Base-by-base conservation (phyloP, 2,888 invertebrate species). In the Hirudinaria manillensis region DNA sequence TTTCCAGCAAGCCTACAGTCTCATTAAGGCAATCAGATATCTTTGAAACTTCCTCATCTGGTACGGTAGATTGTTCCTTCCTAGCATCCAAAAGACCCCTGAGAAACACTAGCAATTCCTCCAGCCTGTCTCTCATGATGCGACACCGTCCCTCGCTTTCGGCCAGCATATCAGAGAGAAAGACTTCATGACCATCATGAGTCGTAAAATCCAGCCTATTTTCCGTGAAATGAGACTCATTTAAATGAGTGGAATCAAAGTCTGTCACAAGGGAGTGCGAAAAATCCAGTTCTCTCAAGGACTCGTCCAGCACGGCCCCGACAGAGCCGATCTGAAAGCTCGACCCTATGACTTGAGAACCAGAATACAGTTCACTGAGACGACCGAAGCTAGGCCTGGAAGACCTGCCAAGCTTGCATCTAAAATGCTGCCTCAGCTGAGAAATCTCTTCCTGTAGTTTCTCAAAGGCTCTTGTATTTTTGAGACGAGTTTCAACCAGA, bases 11-110 rank as follows among this genome's bases (percentile, higher is more conserved):
- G 10, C 29, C n/a, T n/a, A 6, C 29, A 3, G 68, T 68, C 32
- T 51, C 72, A 72, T 55, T 32, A n/a, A 72, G 72, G 29, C 72
- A 72, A 3, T 51, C 32, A 27, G 72, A 72, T 16, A 72, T 72
- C 32, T 72, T 51, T 24, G 38, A 38, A 56, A 56, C 34, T 7
- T 38, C 32, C 24, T n/a, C 56, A 21, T 38, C 29, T 19, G 45
- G 24, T 29, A 72, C 4, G 29, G 24, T 29, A 29, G 3, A 53
- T n/a, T 45, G 55, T 55, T 55, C 72, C 24, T 36, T 36, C 38
- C 45, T 36, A 45, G 45, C 45, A n/a, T 70, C 51, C 10, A 72
- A 27, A 2, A 72, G 72, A n/a, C n/a, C 21, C 34, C 53, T 29
- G 19, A 72, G 56, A 51, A 72, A 72, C 2, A n/a, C 53, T 7